These are phyloP conservation scores for Enteromius mattozi DNA, from an alignment of 2,797 vertebrate species.

Conservation along the genomic window DNA sequence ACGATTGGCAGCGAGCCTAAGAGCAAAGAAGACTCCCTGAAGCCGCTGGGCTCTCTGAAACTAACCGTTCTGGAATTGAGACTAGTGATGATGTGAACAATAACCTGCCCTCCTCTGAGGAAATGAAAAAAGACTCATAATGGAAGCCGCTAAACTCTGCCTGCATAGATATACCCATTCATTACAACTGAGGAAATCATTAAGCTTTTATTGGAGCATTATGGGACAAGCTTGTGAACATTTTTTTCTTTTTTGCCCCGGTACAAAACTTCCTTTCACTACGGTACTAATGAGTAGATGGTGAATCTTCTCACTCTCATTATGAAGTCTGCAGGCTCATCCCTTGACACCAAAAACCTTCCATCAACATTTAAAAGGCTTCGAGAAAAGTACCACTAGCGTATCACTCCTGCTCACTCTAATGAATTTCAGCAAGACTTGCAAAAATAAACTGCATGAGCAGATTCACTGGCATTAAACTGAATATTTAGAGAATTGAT, in stretches of 20 bases:
- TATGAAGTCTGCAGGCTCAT: conserved; percentile 23
- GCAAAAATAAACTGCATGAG: conserved; percentile 14
- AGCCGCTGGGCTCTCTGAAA: conserved; percentile 30
- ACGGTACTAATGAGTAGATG: conserved; percentile 31
- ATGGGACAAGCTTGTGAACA: conserved; percentile 32
- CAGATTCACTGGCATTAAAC: conserved; percentile 17
- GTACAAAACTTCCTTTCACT: conserved; percentile 34
- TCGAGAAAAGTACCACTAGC: neutral
- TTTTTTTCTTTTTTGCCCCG: neutral
- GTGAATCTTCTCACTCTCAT: conserved; percentile 38
- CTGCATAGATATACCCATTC: conserved; percentile 23
- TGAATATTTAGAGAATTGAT: neutral
- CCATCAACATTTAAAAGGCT: conserved; percentile 41
- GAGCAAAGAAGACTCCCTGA: conserved; percentile 43
- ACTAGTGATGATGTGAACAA: conserved; percentile 46
- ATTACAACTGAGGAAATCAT: conserved; percentile 44
- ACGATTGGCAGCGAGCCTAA: conserved; percentile 47
- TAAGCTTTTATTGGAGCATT: conserved; percentile 38
- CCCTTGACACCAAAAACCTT: conserved; percentile 20
- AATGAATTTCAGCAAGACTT: conserved; percentile 28
- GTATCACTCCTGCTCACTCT: conserved; percentile 27
- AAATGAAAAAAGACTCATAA: conserved; percentile 39
- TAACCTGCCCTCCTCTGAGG: conserved; percentile 23
- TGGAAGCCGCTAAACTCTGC: conserved; percentile 25
- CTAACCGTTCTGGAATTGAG: conserved; percentile 42